Percentiles rank a stretch among this genome's conserved stretches.
Conservation (phyloP, 2,888 invertebrate genomes). For the Lycia hirtaria region DNA sequence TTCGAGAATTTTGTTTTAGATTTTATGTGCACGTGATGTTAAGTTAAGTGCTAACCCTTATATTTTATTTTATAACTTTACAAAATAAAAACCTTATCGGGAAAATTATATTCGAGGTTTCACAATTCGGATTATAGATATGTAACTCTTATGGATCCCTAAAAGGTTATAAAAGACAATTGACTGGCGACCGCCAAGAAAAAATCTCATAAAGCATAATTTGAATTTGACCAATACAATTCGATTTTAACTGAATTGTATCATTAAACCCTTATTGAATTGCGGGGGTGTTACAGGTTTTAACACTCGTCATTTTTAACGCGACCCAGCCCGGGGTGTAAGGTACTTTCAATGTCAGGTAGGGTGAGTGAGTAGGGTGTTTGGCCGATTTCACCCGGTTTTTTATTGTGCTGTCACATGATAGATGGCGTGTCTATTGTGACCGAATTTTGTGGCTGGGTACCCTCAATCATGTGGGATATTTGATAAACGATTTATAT, state of each 20-base stretch:
- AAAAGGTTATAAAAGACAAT: no score
- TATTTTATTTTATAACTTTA: no score
- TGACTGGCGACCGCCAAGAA: no score
- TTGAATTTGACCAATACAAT: background rate
- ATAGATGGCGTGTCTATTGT: slow-evolving; percentile 28
- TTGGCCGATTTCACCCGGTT: slow-evolving; percentile 12
- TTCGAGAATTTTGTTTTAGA: no score
- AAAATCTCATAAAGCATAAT: background rate
- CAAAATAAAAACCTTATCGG: no score
- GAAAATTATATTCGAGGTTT: no score
- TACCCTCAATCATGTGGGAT: slow-evolving; percentile 1
- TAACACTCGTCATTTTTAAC: slow-evolving; percentile 23
- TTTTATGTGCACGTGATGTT: no score
- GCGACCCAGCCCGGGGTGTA: slow-evolving; percentile 12
- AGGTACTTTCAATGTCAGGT: slow-evolving; percentile 29
- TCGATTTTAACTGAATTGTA: background rate
- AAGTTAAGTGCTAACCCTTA: no score
- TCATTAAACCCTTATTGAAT: background rate
- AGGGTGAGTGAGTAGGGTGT: background rate
- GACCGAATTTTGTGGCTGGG: slow-evolving; percentile 14
- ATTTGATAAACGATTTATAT: background rate
- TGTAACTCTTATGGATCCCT: no score
- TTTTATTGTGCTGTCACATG: slow-evolving; percentile 31
- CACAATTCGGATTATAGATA: no score
- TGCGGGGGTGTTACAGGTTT: slow-evolving; percentile 21